Percentiles rank a stretch among this genome's conserved stretches.
Conservation (phyloP, 1,140 invertebrate species). For the Aphis craccivora region DNA sequence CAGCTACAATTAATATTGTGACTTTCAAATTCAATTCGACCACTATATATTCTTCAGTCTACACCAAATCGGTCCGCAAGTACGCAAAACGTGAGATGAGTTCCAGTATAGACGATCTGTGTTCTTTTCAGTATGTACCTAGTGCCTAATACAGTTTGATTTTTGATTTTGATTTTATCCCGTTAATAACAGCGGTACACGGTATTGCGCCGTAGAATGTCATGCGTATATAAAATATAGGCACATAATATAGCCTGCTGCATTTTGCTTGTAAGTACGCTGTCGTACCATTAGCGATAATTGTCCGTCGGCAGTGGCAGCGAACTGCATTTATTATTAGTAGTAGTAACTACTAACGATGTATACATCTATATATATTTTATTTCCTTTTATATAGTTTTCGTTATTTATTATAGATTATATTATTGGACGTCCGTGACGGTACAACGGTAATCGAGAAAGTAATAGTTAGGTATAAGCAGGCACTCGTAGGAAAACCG, state of each 20-base stretch:
- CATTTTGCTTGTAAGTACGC: not conserved
- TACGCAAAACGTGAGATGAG: not conserved
- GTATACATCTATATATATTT: not conserved
- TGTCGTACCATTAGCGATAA: not conserved
- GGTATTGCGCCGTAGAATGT: not conserved
- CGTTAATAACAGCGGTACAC: not conserved
- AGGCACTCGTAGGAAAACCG: constrained; percentile 36
- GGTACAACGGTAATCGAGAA: constrained; percentile 52
- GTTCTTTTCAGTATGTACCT: not conserved
- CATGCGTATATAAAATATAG: not conserved
- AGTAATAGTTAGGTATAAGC: not conserved
- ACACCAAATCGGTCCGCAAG: not conserved
- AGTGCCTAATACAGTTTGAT: not conserved
- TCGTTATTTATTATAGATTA: constrained; percentile 28
- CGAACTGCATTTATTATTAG: not conserved
- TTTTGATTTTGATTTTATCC: not conserved
- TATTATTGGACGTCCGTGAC: constrained; percentile 46
- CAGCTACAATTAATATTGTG: not conserved
- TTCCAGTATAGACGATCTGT: not conserved
- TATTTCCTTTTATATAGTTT: not conserved
- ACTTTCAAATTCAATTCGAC: not conserved
- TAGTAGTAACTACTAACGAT: not conserved
- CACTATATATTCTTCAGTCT: not conserved
- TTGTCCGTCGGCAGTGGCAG: not conserved
- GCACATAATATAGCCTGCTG: not conserved